A percentile compares a stretch with the other conserved stretches of the same genome.
phyloP scores from a whole-genome alignment of 2,797 vertebrate genomes.

The Sebastes hubbsi region DNA sequence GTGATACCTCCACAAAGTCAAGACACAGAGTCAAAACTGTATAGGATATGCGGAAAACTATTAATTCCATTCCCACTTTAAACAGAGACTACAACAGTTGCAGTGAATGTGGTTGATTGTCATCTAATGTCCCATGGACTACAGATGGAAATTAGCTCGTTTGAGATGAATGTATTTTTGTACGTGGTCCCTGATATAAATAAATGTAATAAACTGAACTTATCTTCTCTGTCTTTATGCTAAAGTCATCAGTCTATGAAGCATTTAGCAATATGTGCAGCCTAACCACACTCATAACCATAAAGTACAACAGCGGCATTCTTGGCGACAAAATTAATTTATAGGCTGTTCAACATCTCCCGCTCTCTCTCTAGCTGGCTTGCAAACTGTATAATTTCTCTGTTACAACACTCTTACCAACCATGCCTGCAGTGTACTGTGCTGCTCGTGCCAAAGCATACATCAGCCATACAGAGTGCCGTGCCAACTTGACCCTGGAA shows the following conservation, averaged over 20 bases:
- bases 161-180: neutral
- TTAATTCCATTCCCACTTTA: neutral
- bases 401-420: constrained; percentile 15
- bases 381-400: constrained; percentile 31
- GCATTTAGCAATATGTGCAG: constrained; percentile 2
- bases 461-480: constrained; percentile 33
- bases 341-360: constrained; percentile 10
- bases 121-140: neutral
- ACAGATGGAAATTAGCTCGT: neutral
- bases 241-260: constrained; percentile 7
- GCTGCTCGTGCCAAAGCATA: constrained; percentile 39
- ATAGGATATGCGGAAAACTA: neutral
- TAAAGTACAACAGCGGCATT: constrained; percentile 14
- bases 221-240: neutral
- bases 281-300: constrained; percentile 24
- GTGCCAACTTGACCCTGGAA: constrained; percentile 57
- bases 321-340: constrained; percentile 28
- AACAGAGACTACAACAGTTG: constrained; percentile 2
- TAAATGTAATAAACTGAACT: neutral
- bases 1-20: neutral
- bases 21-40: neutral
- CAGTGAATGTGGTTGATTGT: neutral
- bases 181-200: neutral
- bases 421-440: constrained; percentile 11
- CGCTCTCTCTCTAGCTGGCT: constrained; percentile 8